A percentile compares a stretch with the other conserved stretches of the same genome.
These are phyloP conservation scores for Enteromius fasciolatus DNA, from an alignment of 2,797 vertebrate species.

Conservation along the genomic window DNA sequence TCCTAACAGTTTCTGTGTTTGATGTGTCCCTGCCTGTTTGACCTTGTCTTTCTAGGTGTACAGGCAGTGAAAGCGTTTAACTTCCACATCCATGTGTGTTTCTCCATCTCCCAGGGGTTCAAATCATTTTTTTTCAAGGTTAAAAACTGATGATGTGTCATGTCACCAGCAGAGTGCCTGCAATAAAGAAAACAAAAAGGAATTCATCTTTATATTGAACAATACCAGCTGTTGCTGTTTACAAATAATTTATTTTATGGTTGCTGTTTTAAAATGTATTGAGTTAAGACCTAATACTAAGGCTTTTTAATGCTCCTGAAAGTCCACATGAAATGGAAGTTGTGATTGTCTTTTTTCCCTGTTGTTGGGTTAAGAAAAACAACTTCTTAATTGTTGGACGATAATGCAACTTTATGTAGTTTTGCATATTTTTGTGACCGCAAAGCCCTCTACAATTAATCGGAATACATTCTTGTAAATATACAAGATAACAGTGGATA, in stretches of 20 bases:
- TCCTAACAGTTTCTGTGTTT: conserved; percentile 37
- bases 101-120: conserved; percentile 7
- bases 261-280: not conserved
- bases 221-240: not conserved
- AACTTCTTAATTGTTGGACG: not conserved
- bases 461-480: not conserved
- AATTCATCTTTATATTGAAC: not conserved
- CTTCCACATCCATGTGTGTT: conserved; percentile 31
- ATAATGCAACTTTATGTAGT: not conserved
- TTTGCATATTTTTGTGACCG: not conserved
- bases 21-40: conserved; percentile 62
- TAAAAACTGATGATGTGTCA: conserved; percentile 11
- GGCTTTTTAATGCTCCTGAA: not conserved
- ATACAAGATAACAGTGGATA: not conserved
- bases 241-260: not conserved
- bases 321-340: not conserved
- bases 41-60: conserved; percentile 57
- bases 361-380: not conserved
- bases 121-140: conserved; percentile 2
- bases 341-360: not conserved
- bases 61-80: conserved; percentile 20
- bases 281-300: not conserved
- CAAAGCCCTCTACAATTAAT: not conserved
- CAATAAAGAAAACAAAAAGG: not conserved
- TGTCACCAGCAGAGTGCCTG: not conserved